These are phyloP conservation scores for Quadriops clusia DNA, from an alignment of 2,888 invertebrate species.

Conservation along the genomic window DNA sequence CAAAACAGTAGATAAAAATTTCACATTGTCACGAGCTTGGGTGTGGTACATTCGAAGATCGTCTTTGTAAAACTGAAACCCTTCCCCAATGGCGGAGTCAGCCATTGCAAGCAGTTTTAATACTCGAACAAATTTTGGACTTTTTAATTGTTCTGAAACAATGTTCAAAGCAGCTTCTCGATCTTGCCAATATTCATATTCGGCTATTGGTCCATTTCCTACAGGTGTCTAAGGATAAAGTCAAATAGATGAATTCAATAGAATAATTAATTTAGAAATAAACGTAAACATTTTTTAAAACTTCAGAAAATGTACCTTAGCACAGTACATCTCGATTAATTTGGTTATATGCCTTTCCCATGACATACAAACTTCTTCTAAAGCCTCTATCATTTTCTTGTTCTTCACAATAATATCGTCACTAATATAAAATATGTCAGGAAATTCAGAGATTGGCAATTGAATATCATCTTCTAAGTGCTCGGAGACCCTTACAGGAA, in stretches of 20 bases:
- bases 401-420: constrained; percentile 35
- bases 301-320: constrained; percentile 36
- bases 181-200: constrained; percentile 78
- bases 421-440: constrained; percentile 35
- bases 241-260: constrained; percentile 3
- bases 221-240: constrained; percentile 39
- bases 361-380: constrained; percentile 51
- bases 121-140: constrained; percentile 53
- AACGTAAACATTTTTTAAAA: background rate
- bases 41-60: constrained; percentile 54
- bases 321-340: constrained; percentile 42
- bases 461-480: constrained; percentile 66
- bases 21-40: constrained; percentile 66
- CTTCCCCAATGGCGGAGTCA: constrained; percentile 44
- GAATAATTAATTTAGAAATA: background rate
- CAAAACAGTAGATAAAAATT: constrained; percentile 63
- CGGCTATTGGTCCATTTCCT: constrained; percentile 70
- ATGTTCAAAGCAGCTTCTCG: constrained; percentile 65
- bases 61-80: constrained; percentile 47
- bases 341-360: constrained; percentile 57
- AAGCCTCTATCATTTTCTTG: constrained; percentile 39
- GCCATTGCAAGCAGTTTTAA: constrained; percentile 43
- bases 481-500: too few species aligned
- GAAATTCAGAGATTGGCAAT: constrained; percentile 49
- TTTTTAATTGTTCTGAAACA: constrained; percentile 71